phyloP scores from a whole-genome alignment of 2,113 vertebrate genomes.

The Eira barbara region DNA sequence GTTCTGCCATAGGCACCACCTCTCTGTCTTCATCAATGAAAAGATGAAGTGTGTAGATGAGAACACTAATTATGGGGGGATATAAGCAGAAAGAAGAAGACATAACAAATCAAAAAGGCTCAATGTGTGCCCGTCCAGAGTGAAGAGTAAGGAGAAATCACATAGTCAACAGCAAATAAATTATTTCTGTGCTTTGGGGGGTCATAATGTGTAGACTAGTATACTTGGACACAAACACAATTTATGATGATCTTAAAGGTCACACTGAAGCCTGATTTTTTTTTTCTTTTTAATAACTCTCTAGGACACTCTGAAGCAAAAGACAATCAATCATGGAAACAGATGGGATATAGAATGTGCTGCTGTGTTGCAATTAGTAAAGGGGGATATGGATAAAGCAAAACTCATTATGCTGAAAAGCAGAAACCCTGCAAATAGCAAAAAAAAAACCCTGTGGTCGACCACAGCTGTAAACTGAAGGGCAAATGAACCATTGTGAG shows the following conservation, averaged over 20 bases:
- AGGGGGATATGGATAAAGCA: constrained; percentile 25
- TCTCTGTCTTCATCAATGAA: not conserved
- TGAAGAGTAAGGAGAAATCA: not conserved
- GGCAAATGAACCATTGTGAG: not conserved
- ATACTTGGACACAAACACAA: not conserved
- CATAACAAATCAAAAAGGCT: not conserved
- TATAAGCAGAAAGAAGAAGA: not conserved
- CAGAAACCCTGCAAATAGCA: constrained; percentile 38
- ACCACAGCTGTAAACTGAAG: constrained; percentile 56
- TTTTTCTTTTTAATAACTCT: constrained; percentile 37
- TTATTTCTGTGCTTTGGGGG: not conserved
- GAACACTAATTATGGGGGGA: not conserved
- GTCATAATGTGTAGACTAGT: not conserved
- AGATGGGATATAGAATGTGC: constrained; percentile 66
- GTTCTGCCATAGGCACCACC: not conserved
- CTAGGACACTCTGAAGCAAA: constrained; percentile 49
- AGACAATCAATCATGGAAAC: constrained; percentile 71
- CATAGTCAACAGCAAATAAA: not conserved
- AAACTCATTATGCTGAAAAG: constrained; percentile 57
- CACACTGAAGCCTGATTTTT: constrained; percentile 23
- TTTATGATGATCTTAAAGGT: constrained; percentile 56
- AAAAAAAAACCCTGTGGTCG: constrained; percentile 33
- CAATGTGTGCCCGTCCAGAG: not conserved
- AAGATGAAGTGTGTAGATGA: not conserved
- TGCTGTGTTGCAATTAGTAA: constrained; percentile 65